These are phyloP conservation scores for Acronicta alni DNA, from an alignment of 2,888 invertebrate species.

Conservation along the genomic window DNA sequence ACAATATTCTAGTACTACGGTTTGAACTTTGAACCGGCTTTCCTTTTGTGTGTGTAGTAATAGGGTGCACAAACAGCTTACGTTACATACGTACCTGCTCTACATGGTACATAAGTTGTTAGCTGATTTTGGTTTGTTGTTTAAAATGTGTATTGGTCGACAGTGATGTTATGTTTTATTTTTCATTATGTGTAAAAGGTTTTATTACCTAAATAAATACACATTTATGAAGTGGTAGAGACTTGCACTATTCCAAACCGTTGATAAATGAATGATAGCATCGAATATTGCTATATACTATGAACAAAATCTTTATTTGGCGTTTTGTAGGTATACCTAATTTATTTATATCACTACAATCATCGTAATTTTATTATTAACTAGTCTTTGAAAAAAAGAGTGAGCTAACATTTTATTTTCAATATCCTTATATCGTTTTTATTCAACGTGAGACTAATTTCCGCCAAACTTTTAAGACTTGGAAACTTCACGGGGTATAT, in stretches of 20 bases:
- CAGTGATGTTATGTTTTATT: not conserved
- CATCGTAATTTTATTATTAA: too few relatives aligned
- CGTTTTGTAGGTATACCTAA: too few relatives aligned
- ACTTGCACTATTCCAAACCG: too few relatives aligned
- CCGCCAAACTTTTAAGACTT: conserved; percentile 13
- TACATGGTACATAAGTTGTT: not conserved
- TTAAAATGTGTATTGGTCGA: conserved; percentile 15
- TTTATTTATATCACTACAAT: too few relatives aligned
- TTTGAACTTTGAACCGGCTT: conserved; percentile 44
- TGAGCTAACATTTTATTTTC: not conserved
- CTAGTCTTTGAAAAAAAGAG: too few relatives aligned
- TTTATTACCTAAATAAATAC: too few relatives aligned
- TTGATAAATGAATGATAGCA: not conserved
- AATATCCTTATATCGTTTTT: conserved; percentile 7
- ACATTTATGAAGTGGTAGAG: too few relatives aligned
- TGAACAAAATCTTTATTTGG: too few relatives aligned
- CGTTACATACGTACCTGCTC: not conserved
- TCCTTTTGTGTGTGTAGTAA: conserved; percentile 44
- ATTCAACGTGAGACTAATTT: conserved; percentile 31
- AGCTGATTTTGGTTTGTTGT: conserved; percentile 25
- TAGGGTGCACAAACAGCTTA: conserved; percentile 32
- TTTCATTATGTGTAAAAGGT: too few relatives aligned
- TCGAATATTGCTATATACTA: not conserved
- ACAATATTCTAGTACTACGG: conserved; percentile 39
- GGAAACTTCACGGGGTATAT: conserved; percentile 24